Percentiles rank a stretch among this genome's conserved stretches.
These are phyloP conservation scores for Trachymyrmex septentrionalis DNA, from an alignment of 1,140 invertebrate species.

Conservation along the genomic window DNA sequence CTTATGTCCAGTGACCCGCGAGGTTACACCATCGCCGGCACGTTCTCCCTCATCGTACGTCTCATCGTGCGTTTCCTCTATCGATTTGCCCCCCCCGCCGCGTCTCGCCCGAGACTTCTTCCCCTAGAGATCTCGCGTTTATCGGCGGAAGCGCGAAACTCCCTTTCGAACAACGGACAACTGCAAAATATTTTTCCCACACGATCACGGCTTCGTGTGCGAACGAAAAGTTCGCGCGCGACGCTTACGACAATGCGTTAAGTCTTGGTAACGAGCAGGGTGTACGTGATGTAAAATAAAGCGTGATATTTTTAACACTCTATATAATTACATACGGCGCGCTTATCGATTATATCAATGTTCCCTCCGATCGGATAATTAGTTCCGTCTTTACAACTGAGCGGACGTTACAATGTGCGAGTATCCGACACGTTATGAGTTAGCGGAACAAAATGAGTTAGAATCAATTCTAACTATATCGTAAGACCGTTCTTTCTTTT, in stretches of 20 bases:
- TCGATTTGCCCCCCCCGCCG: constrained; percentile 15
- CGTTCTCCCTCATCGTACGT: constrained; percentile 6
- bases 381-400: constrained; percentile 24
- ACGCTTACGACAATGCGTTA: background rate
- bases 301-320: constrained; percentile 42
- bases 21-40: constrained; percentile 45
- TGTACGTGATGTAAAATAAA: background rate
- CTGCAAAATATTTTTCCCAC: constrained; percentile 26
- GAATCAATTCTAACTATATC: no score
- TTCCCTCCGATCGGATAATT: constrained; percentile 40
- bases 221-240: background rate
- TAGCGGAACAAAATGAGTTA: no score
- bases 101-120: background rate
- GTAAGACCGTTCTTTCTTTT: no score
- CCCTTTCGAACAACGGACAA: background rate
- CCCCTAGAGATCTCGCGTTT: background rate
- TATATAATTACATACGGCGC: constrained; percentile 12
- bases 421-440: no score
- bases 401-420: background rate
- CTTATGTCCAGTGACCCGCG: background rate
- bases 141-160: background rate
- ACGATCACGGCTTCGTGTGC: background rate
- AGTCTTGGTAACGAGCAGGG: background rate
- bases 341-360: constrained; percentile 49
- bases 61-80: background rate